Conservation (phyloP, 2,113 vertebrate species). For the Melanotaenia duboulayi region DNA sequence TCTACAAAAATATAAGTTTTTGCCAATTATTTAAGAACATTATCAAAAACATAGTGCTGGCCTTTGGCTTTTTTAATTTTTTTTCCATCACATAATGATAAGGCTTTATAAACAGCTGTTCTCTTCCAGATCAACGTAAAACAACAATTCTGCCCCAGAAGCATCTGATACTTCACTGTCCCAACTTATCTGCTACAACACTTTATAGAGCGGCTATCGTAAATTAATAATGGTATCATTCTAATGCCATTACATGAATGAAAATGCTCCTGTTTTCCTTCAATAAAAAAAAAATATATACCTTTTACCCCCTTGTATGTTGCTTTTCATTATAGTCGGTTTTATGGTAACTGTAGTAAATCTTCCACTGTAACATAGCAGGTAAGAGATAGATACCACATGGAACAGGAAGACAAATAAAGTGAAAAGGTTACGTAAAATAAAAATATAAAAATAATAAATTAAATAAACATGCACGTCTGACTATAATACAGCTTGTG, state of each 20-base stretch:
- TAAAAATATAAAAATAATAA: not conserved
- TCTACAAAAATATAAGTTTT: not conserved
- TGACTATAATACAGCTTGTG: not conserved
- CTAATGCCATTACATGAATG: not conserved
- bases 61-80: no score
- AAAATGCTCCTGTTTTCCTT: no score
- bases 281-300: not conserved
- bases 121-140: not conserved
- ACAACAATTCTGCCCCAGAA: not conserved
- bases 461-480: not conserved
- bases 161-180: not conserved
- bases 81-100: not conserved
- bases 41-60: no score
- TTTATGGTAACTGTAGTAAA: constrained; percentile 48
- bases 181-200: not conserved
- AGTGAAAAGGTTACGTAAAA: not conserved
- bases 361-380: constrained; percentile 29
- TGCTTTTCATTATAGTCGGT: constrained; percentile 52
- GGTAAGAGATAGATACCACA: constrained; percentile 11
- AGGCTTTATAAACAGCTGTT: not conserved
- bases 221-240: constrained; percentile 2
- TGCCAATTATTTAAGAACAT: not conserved
- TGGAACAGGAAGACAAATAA: constrained; percentile 12
- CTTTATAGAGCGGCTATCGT: not conserved
- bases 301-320: constrained; percentile 17